These are phyloP conservation scores for Cyanoramphus novaezelandiae DNA, from an alignment of 2,113 vertebrate species.

Conservation along the genomic window DNA sequence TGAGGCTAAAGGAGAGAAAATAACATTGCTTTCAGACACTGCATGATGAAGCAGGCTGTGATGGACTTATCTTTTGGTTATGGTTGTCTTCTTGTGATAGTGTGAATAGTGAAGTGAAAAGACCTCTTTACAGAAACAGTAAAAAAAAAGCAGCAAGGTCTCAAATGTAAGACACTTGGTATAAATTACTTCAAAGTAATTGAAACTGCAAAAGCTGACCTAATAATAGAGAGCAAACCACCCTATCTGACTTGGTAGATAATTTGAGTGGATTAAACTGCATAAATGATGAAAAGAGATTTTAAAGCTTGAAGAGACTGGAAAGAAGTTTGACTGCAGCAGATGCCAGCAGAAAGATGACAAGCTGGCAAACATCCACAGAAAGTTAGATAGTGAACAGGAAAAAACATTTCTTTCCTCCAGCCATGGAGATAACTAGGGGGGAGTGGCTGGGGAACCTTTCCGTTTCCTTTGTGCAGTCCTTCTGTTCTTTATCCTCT, in stretches of 20 bases:
- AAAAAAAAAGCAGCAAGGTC: neutral
- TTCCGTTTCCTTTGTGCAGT: neutral
- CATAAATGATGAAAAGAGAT: neutral
- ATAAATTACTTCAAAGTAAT: neutral
- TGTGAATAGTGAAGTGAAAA: neutral
- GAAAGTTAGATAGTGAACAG: neutral
- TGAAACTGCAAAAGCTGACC: neutral
- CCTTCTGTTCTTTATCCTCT: neutral
- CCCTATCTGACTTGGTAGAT: neutral
- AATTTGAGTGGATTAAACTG: neutral
- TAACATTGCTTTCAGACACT: neutral
- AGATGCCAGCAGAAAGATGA: neutral
- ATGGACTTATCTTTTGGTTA: neutral
- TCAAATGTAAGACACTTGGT: neutral
- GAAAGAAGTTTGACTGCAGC: neutral
- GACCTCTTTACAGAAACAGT: neutral
- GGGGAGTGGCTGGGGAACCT: neutral
- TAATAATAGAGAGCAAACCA: neutral
- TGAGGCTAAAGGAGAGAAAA: neutral
- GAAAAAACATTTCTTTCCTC: neutral
- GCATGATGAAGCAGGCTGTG: neutral
- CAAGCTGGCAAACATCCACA: neutral
- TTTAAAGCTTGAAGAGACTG: neutral
- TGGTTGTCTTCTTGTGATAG: neutral
- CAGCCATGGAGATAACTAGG: neutral